Conservation (phyloP, 2,113 vertebrate species). For the Narcine bancroftii region DNA sequence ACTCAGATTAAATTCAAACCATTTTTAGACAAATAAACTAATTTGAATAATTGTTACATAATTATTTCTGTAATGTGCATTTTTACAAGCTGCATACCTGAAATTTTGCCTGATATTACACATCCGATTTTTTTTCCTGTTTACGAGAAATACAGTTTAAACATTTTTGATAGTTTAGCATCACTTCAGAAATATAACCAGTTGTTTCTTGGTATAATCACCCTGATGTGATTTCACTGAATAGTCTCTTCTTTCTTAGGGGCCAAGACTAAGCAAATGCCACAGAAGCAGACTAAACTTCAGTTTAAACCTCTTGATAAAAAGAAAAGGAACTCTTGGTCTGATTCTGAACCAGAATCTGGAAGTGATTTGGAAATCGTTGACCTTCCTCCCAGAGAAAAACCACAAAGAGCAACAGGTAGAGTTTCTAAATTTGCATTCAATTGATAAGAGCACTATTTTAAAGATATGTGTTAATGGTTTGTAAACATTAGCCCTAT, state of each 20-base stretch:
- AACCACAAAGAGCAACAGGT: slow-evolving; percentile 58
- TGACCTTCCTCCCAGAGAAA: slow-evolving; percentile 53
- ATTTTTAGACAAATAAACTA: too few relatives aligned
- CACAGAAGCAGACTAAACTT: slow-evolving; percentile 70
- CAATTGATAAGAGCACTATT: not conserved
- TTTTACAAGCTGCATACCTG: too few relatives aligned
- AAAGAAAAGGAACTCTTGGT: slow-evolving; percentile 64
- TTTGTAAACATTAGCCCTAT: not conserved
- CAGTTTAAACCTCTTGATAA: slow-evolving; percentile 71
- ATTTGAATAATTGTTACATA: too few relatives aligned
- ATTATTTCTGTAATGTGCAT: not conserved
- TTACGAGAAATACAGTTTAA: not conserved
- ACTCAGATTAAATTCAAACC: not conserved
- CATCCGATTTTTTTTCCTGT: not conserved
- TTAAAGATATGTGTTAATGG: not conserved
- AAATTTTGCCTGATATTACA: not conserved
- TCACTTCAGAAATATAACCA: not conserved
- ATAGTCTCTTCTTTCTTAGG: slow-evolving; percentile 34
- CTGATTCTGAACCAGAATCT: slow-evolving; percentile 59
- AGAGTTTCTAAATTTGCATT: slow-evolving; percentile 38
- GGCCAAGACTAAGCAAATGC: slow-evolving; percentile 46
- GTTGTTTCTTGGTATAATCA: too few relatives aligned
- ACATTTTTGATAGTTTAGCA: not conserved
- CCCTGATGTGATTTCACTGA: not conserved
- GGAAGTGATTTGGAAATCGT: slow-evolving; percentile 49